These are phyloP conservation scores for Oreochromis spilurus DNA, from an alignment of 2,113 vertebrate genomes.

Conservation along the genomic window DNA sequence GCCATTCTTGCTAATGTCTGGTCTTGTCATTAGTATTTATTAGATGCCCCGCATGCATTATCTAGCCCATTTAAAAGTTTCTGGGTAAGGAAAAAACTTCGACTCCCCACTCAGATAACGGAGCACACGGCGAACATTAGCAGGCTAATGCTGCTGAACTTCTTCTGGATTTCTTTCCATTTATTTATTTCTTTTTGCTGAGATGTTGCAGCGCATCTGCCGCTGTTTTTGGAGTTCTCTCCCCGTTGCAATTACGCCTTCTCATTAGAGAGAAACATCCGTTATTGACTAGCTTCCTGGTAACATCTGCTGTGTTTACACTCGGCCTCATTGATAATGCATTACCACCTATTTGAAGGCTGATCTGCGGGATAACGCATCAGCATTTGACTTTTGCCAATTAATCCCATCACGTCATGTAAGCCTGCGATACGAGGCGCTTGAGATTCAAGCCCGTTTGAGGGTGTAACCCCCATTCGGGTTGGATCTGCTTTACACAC, in stretches of 20 bases:
- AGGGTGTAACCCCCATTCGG: not conserved
- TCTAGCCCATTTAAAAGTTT: constrained; percentile 61
- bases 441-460: constrained; percentile 19
- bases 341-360: constrained; percentile 41
- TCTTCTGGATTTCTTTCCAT: not conserved
- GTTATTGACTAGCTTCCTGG: constrained; percentile 49
- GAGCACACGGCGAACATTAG: constrained; percentile 2
- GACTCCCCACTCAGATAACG: not conserved
- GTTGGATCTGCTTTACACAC: constrained; percentile 28
- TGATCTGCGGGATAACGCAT: constrained; percentile 32
- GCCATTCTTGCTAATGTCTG: constrained; percentile 48
- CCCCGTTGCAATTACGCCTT: constrained; percentile 53
- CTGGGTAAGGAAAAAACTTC: constrained; percentile 8
- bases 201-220: constrained; percentile 17
- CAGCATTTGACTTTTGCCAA: constrained; percentile 33
- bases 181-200: not conserved
- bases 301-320: constrained; percentile 62
- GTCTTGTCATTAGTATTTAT: constrained; percentile 63
- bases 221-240: constrained; percentile 33
- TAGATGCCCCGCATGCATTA: constrained; percentile 47
- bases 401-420: constrained; percentile 33
- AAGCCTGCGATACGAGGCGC: not conserved
- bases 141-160: not conserved
- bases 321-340: constrained; percentile 61
- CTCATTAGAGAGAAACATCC: constrained; percentile 65